Evolutionary conservation across 2,888 invertebrate species (phyloP), one percentile per base, ranked within the genome.

Genomic region (Stenichneumon culpator): DNA sequence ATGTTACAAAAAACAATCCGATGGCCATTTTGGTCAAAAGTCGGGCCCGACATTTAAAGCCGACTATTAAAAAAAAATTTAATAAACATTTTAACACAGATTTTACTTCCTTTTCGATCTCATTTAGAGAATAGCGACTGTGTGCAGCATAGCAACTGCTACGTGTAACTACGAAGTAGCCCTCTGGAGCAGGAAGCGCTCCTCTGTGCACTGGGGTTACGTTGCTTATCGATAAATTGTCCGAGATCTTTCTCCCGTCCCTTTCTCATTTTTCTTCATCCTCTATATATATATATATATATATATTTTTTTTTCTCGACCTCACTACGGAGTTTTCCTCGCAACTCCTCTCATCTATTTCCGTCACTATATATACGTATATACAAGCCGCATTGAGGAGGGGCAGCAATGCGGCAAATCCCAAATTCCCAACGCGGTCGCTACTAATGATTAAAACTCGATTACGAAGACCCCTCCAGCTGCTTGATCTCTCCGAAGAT

Each of bases 371-470:
- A 63, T 44, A 47, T 6, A 47, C n/a, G 50, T 57, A 16, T 36
- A 57, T 70, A 44, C 68, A 25, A 63, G 79, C 82, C 82, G 75
- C 82, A 82, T 54, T 75, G 67, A 50, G 57, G 44, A 16, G 44
- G 44, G 44, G 44, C 44, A 67, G 84, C 84, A 85, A 85, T 85
- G 84, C 84, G 84, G 84, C 84, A 85, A 85, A 85, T 85, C 84
- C 84, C 84, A 79, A 70, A 85, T 85, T 85, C 84, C 84, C 84
- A 82, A 69, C 82, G 84, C 79, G 79, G 79, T 79, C 50, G 74
- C 57, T 75, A 36, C 84, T 85, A 85, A 85, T 85, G 84, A 85
- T 85, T 85, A 85, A 82, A 85, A 85, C 82, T 85, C 82, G 84
- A 85, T 85, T 85, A 85, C 60, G 32, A 6, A 32, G 32, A 32